Conservation (phyloP, 2,888 invertebrate species). For the Magallana nippona region DNA sequence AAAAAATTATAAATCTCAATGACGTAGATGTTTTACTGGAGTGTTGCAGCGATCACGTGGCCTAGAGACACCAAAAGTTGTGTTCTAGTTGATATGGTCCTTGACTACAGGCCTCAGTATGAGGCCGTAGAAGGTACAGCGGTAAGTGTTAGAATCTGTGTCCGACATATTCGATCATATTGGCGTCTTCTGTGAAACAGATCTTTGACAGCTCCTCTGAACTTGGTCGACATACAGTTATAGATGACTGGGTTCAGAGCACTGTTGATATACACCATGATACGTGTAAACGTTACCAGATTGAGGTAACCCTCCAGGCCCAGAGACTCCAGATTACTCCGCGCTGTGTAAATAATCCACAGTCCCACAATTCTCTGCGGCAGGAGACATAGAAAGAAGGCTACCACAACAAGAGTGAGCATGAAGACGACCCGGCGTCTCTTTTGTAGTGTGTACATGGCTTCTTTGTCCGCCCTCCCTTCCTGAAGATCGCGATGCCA, state of each 20-base stretch:
- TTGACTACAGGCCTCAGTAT: background rate
- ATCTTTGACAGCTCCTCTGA: slow-evolving; percentile 35
- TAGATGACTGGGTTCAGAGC: slow-evolving; percentile 41
- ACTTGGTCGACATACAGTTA: slow-evolving; percentile 40
- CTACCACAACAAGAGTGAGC: slow-evolving; percentile 35
- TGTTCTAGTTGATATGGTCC: too few relatives aligned
- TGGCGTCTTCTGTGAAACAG: slow-evolving; percentile 3
- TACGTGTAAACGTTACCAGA: slow-evolving; percentile 6
- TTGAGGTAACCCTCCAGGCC: slow-evolving; percentile 43
- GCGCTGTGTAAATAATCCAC: slow-evolving; percentile 36
- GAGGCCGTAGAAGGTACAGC: background rate
- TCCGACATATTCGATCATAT: background rate
- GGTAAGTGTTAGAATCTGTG: background rate
- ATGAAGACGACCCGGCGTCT: slow-evolving; percentile 37
- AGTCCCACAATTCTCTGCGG: slow-evolving; percentile 36
- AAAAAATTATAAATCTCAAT: too few relatives aligned
- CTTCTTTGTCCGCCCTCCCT: background rate
- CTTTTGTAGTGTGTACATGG: slow-evolving; percentile 1
- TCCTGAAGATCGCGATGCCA: background rate
- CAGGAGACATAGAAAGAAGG: slow-evolving; percentile 39
- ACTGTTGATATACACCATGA: slow-evolving; percentile 40
- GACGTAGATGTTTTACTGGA: too few relatives aligned
- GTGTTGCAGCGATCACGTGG: too few relatives aligned
- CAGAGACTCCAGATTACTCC: background rate
- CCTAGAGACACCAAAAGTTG: too few relatives aligned